These are phyloP conservation scores for Tolypeutes matacus DNA, from an alignment of 2,797 vertebrate species.

Conservation along the genomic window DNA sequence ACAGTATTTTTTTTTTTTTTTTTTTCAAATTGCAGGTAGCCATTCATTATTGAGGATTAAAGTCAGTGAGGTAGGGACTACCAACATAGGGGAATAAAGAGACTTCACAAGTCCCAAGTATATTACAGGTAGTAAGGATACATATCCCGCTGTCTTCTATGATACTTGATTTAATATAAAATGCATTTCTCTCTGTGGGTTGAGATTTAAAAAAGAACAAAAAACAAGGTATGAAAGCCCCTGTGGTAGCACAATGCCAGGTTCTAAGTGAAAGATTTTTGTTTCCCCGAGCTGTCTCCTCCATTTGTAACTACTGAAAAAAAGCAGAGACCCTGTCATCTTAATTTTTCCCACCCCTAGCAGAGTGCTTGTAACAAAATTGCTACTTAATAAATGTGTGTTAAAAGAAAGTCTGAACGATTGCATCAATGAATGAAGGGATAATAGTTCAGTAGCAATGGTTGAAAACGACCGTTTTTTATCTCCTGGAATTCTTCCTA, in stretches of 20 bases:
- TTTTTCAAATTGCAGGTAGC: background rate
- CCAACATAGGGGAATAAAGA: background rate
- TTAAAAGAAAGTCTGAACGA: constrained; percentile 63
- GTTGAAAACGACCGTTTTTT: constrained; percentile 53
- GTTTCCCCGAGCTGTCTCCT: background rate
- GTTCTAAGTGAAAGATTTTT: constrained; percentile 44
- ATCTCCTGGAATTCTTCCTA: constrained; percentile 25
- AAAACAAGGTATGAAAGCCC: background rate
- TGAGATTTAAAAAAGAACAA: background rate
- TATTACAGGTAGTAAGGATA: background rate
- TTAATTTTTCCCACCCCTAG: constrained; percentile 59
- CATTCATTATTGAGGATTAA: constrained; percentile 19
- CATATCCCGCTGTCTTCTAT: background rate
- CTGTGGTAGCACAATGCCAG: background rate
- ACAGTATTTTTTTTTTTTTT: background rate
- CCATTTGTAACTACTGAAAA: constrained; percentile 35
- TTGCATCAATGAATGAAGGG: constrained; percentile 1
- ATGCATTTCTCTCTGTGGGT: constrained; percentile 19
- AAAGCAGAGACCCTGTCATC: constrained; percentile 36
- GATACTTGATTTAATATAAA: background rate
- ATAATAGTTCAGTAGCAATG: constrained; percentile 38
- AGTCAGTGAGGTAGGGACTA: background rate
- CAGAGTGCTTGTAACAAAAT: constrained; percentile 24
- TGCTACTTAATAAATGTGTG: constrained; percentile 7
- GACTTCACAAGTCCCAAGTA: background rate